These are phyloP conservation scores for Drosophila recens DNA, from an alignment of 2,888 invertebrate genomes.

Conservation along the genomic window DNA sequence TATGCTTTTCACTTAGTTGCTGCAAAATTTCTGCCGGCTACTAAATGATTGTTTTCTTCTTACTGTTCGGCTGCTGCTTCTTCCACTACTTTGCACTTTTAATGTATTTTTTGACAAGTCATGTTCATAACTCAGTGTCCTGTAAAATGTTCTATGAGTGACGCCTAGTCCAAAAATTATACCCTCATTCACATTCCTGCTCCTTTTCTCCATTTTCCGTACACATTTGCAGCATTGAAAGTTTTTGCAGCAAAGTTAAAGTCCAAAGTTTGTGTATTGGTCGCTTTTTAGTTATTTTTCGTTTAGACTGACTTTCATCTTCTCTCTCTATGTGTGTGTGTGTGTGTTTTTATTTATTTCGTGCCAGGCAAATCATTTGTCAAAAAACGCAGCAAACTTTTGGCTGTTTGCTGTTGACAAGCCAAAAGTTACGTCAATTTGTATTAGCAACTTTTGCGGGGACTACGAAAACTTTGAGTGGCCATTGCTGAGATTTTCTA, in stretches of 20 bases:
- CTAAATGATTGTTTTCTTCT: constrained; percentile 75
- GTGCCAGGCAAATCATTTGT: constrained; percentile 74
- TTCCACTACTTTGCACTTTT: constrained; percentile 73
- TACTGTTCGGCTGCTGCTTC: constrained; percentile 26
- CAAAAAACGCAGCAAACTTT: constrained; percentile 74
- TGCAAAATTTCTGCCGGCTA: constrained; percentile 48
- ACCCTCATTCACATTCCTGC: constrained; percentile 7
- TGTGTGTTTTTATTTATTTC: constrained; percentile 61
- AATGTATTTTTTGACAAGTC: constrained; percentile 79
- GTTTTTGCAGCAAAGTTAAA: constrained; percentile 67
- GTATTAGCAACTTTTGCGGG: constrained; percentile 72
- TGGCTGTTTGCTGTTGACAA: constrained; percentile 76
- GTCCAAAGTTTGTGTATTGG: constrained; percentile 69
- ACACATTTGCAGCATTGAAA: constrained; percentile 29
- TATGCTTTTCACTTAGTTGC: constrained; percentile 64
- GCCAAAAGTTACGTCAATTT: constrained; percentile 76
- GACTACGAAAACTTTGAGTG: constrained; percentile 51
- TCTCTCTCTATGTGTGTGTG: constrained; percentile 2
- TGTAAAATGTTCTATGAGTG: constrained; percentile 65
- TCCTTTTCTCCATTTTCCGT: background rate
- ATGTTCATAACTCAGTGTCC: constrained; percentile 81
- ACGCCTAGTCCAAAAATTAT: constrained; percentile 30
- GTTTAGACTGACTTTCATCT: constrained; percentile 32
- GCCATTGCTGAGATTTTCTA: constrained; percentile 48
- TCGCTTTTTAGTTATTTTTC: constrained; percentile 63